phyloP scores from a whole-genome alignment of 2,888 invertebrate genomes.

The Ceraclea dissimilis region DNA sequence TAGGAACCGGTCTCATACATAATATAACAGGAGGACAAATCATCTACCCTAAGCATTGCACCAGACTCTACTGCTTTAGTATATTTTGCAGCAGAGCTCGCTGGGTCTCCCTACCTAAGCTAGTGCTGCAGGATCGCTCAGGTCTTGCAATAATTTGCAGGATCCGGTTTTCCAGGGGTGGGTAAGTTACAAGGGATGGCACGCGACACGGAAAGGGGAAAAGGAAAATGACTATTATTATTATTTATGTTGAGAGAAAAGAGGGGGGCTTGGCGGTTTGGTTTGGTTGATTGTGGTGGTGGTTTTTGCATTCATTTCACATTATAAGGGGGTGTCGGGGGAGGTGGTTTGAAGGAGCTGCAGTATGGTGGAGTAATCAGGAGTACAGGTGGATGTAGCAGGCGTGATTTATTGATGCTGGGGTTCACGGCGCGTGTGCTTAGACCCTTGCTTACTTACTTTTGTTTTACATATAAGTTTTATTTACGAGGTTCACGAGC shows the following conservation, averaged over 20 bases:
- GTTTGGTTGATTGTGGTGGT: background rate
- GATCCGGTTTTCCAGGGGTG: background rate
- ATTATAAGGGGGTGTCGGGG: background rate
- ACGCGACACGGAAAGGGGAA: background rate
- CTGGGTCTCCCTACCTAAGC: background rate
- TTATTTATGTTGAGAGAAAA: background rate
- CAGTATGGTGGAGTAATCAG: too few relatives aligned
- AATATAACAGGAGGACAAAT: background rate
- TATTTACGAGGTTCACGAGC: too few relatives aligned
- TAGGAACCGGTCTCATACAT: background rate
- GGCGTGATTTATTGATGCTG: background rate
- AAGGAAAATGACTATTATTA: too few relatives aligned
- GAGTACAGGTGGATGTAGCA: background rate
- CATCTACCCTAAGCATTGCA: background rate
- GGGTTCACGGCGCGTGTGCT: background rate
- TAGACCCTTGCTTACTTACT: too few relatives aligned
- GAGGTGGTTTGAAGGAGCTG: background rate
- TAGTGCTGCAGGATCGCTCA: background rate
- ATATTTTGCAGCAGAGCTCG: background rate
- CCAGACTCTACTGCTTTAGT: background rate
- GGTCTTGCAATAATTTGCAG: background rate
- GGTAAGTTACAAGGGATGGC: background rate
- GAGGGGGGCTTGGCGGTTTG: background rate
- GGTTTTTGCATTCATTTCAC: background rate
- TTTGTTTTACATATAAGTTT: too few relatives aligned